These are phyloP conservation scores for Allophyes oxyacanthae DNA, from an alignment of 2,888 invertebrate genomes.

Conservation along the genomic window DNA sequence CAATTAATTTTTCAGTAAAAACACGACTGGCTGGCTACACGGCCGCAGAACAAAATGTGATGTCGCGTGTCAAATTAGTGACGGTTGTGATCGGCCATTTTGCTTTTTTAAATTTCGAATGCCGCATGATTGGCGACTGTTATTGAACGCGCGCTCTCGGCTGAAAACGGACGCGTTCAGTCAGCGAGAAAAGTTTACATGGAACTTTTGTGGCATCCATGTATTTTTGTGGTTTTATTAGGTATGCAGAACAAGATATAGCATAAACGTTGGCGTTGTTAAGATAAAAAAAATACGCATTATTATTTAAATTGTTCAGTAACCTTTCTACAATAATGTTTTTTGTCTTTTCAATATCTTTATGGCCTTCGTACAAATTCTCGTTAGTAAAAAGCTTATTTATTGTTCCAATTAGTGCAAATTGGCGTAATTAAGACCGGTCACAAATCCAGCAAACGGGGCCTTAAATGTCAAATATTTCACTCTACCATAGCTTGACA, in stretches of 20 bases:
- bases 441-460: conserved; percentile 31
- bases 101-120: conserved; percentile 84
- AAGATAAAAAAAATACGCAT: not conserved
- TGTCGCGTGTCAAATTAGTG: conserved; percentile 86
- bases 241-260: not conserved
- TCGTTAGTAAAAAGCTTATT: conserved; percentile 33
- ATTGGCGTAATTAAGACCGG: conserved; percentile 38
- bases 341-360: conserved; percentile 16
- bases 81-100: conserved; percentile 81
- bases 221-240: conserved; percentile 2
- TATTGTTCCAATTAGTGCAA: conserved; percentile 39
- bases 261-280: too few species aligned
- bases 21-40: conserved; percentile 59
- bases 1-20: conserved; percentile 71
- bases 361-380: conserved; percentile 17
- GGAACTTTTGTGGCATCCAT: conserved; percentile 15
- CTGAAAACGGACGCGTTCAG: conserved; percentile 65
- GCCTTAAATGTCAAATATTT: conserved; percentile 58
- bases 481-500: conserved; percentile 22
- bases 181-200: conserved; percentile 40
- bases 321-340: too few species aligned
- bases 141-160: conserved; percentile 73
- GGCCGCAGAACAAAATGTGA: conserved; percentile 79
- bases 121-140: conserved; percentile 82
- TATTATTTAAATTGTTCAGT: too few species aligned